phyloP scores from a whole-genome alignment of 1,140 invertebrate species.

The Cheumatopsyche charites region DNA sequence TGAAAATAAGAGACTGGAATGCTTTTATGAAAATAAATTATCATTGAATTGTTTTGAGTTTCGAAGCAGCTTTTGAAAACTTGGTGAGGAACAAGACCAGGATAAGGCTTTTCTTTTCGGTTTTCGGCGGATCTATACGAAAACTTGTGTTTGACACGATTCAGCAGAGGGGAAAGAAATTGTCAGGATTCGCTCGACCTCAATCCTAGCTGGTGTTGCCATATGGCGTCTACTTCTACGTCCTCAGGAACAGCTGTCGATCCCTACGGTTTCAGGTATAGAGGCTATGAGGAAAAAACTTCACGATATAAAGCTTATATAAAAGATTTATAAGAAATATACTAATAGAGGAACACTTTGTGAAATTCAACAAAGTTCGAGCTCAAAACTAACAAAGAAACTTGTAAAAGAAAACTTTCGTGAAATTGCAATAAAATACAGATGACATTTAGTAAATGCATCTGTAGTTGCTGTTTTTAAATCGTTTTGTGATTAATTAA shows the following conservation, averaged over 20 bases:
- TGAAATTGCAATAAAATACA: no score
- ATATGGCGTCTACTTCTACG: constrained; percentile 21
- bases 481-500: no score
- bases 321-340: constrained; percentile 8
- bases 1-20: no score
- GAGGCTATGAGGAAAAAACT: background rate
- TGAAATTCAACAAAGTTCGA: no score
- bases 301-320: constrained; percentile 11
- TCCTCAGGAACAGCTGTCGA: constrained; percentile 9
- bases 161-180: constrained; percentile 3
- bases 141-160: background rate
- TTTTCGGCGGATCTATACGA: background rate
- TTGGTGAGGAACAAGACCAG: no score
- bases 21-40: no score
- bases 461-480: no score
- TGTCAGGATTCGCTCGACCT: constrained; percentile 28
- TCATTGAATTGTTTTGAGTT: background rate
- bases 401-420: no score
- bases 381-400: no score
- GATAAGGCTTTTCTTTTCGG: background rate
- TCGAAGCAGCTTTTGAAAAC: background rate
- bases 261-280: constrained; percentile 8
- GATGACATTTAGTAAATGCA: no score
- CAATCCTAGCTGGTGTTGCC: constrained; percentile 9
- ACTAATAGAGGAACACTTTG: no score